Evolutionary conservation across 2,888 invertebrate genomes (phyloP).

Genomic region (Dasypolia templi): DNA sequence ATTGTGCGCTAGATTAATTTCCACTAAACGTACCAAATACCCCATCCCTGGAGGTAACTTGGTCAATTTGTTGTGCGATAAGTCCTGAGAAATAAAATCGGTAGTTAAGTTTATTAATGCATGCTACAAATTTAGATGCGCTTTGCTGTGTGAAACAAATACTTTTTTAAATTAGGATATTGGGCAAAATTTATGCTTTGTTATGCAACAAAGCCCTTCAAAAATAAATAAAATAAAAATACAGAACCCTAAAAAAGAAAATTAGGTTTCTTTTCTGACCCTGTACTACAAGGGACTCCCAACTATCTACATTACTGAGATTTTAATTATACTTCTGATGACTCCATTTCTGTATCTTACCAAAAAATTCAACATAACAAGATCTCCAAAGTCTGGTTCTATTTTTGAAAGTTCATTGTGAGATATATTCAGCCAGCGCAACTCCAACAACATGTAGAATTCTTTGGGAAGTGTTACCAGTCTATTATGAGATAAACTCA

Average conservation of each 20-base stretch:
- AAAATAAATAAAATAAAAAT: too few species aligned
- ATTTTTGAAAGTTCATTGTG: slow-evolving; percentile 93
- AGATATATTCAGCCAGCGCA: slow-evolving; percentile 93
- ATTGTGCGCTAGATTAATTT: slow-evolving; percentile 94
- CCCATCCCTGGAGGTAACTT: slow-evolving; percentile 95
- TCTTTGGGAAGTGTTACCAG: slow-evolving; percentile 91
- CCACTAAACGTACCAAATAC: slow-evolving; percentile 94
- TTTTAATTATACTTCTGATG: not conserved
- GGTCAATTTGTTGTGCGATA: slow-evolving; percentile 94
- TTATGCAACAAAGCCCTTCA: not conserved
- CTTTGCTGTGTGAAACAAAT: not conserved
- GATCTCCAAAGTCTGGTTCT: slow-evolving; percentile 93
- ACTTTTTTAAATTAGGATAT: not conserved
- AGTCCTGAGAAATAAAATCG: slow-evolving; percentile 91
- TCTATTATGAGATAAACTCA: slow-evolving; percentile 93
- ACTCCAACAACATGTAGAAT: slow-evolving; percentile 92
- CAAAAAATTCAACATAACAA: slow-evolving; percentile 92
- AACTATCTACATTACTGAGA: not conserved
- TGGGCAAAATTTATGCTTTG: not conserved
- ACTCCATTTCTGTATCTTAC: slow-evolving; percentile 70
- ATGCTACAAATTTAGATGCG: not conserved
- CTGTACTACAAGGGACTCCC: not conserved
- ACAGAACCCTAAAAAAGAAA: too few species aligned
- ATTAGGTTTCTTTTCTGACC: too few species aligned
- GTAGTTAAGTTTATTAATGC: not conserved